These are phyloP conservation scores for Calvadosia cruxmelitensis DNA, from an alignment of 30 jellyfish, hydroid and myxozoan species.

Conservation along the genomic window DNA sequence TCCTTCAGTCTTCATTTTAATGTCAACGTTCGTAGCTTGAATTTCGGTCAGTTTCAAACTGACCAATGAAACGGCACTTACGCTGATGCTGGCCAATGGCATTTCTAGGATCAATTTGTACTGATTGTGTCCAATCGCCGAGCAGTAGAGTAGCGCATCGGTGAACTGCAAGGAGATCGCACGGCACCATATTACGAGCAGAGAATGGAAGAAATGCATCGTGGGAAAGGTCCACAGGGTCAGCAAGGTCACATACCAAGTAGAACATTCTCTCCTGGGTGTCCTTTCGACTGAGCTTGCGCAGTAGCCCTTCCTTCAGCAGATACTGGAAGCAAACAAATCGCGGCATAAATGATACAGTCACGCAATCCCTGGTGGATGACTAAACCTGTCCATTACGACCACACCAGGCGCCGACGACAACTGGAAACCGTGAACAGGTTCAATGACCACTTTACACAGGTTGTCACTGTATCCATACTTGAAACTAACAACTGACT, in stretches of 20 bases:
- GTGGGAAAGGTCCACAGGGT: background rate
- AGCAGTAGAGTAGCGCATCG: conserved; percentile 74
- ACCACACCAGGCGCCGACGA: no score
- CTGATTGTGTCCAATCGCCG: conserved; percentile 73
- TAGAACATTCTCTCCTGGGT: conserved; percentile 77
- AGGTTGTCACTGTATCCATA: no score
- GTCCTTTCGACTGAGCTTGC: conserved; percentile 81
- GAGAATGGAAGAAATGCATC: background rate
- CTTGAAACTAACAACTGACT: no score
- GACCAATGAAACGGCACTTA: conserved; percentile 23
- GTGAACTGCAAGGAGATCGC: conserved; percentile 56
- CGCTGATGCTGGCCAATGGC: conserved; percentile 87
- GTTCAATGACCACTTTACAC: no score
- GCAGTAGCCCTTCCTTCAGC: conserved; percentile 72
- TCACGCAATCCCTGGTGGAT: no score
- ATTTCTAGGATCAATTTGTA: conserved; percentile 65
- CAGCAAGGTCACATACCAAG: conserved; percentile 29
- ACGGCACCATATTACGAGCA: no score
- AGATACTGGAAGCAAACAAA: conserved; percentile 40
- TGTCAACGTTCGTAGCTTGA: no score
- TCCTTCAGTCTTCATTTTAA: no score
- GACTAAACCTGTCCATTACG: no score
- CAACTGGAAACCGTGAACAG: no score
- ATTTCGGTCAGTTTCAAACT: no score
- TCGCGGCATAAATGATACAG: no score